phyloP scores from a whole-genome alignment of 2,888 invertebrate genomes.

The Argynnis bischoffii region DNA sequence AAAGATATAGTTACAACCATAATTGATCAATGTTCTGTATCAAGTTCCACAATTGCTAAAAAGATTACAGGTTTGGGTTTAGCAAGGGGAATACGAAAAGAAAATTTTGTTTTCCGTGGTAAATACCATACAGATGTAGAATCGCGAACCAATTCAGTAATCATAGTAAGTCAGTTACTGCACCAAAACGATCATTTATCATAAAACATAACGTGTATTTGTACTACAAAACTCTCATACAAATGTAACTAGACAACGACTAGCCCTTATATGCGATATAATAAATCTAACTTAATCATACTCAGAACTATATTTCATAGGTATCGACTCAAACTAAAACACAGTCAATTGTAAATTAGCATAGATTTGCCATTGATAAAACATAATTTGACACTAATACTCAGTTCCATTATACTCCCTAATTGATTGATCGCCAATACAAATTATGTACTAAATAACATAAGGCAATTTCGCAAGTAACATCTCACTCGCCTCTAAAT shows the following conservation, averaged over 20 bases:
- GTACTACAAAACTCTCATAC: neutral
- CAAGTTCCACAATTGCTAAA: too few relatives aligned
- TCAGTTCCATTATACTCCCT: constrained; percentile 17
- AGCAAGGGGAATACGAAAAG: too few relatives aligned
- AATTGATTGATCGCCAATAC: constrained; percentile 30
- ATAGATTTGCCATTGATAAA: constrained; percentile 34
- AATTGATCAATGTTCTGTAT: too few relatives aligned
- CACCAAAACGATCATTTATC: too few relatives aligned
- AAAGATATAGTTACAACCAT: too few relatives aligned
- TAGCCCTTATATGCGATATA: constrained; percentile 7
- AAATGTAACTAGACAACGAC: constrained; percentile 3
- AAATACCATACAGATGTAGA: too few relatives aligned
- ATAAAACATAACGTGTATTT: too few relatives aligned
- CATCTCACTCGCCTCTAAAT: constrained; percentile 40
- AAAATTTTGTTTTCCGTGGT: too few relatives aligned
- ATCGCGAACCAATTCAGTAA: too few relatives aligned
- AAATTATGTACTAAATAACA: constrained; percentile 32
- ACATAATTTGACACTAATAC: constrained; percentile 43
- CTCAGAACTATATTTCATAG: constrained; percentile 28
- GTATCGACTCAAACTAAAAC: constrained; percentile 18
- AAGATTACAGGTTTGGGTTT: too few relatives aligned
- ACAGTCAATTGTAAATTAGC: constrained; percentile 29
- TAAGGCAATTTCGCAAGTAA: constrained; percentile 40
- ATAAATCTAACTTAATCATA: constrained; percentile 18
- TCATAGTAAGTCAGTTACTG: too few relatives aligned